These are phyloP conservation scores for Dolichotis patagonum DNA, from an alignment of 2,113 vertebrate genomes.

Conservation along the genomic window DNA sequence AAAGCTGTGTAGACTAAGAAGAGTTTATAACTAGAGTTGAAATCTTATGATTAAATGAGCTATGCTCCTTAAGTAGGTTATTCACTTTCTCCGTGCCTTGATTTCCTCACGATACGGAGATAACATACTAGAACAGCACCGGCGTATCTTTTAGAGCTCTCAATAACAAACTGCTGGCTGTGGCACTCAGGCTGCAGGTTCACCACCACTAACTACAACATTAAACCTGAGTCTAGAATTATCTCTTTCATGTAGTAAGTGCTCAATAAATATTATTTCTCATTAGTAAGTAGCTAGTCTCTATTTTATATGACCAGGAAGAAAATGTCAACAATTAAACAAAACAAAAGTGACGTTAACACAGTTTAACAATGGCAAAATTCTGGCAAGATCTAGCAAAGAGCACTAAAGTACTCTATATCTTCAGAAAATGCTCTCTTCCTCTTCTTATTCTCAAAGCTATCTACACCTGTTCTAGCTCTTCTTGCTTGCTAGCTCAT, in stretches of 20 bases:
- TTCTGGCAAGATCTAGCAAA: neutral
- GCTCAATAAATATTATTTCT: neutral
- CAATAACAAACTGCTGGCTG: neutral
- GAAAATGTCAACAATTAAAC: neutral
- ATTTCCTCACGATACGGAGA: neutral
- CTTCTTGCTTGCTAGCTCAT: neutral
- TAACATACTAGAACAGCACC: neutral
- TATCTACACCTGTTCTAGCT: neutral
- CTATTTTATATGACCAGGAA: neutral
- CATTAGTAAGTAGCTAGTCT: neutral
- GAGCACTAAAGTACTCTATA: neutral
- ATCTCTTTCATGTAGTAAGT: neutral
- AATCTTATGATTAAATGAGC: neutral
- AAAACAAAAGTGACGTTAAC: slow-evolving; percentile 21
- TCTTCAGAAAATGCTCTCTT: neutral
- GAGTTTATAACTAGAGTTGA: neutral
- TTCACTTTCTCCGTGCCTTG: neutral
- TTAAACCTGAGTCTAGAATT: neutral
- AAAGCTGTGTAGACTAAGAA: neutral
- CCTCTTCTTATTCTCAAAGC: neutral
- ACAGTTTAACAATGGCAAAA: neutral
- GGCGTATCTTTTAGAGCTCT: neutral
- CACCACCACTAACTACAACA: neutral
- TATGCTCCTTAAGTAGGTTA: neutral
- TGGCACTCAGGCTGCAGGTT: neutral